Evolutionary conservation across 2,113 vertebrate genomes (phyloP).

Genomic region (Pampusana beccarii): DNA sequence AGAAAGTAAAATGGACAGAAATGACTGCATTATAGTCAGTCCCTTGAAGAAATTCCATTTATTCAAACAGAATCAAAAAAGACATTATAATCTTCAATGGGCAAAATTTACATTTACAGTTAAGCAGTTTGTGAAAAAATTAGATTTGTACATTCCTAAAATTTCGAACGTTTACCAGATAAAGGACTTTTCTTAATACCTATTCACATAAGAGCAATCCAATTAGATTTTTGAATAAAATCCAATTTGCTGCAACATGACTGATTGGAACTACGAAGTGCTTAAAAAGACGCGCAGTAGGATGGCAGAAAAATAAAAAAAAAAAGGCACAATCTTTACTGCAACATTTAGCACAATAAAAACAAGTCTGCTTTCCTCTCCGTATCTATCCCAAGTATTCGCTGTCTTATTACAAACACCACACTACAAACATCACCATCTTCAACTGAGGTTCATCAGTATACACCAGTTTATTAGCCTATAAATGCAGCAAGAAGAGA

Average conservation of each 20-base stretch:
- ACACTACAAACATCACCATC: background rate
- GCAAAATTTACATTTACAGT: background rate
- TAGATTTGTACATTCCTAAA: background rate
- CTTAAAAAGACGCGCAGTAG: background rate
- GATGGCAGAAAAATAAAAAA: background rate
- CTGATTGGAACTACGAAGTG: background rate
- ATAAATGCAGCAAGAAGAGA: slow-evolving; percentile 3
- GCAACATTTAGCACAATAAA: background rate
- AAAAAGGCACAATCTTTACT: background rate
- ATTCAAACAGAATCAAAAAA: background rate
- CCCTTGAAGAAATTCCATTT: background rate
- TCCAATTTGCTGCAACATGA: background rate
- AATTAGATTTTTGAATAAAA: slow-evolving; percentile 53
- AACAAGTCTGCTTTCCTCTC: background rate
- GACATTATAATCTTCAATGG: background rate
- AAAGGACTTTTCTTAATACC: background rate
- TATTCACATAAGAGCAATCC: background rate
- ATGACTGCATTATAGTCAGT: background rate
- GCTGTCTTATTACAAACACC: background rate
- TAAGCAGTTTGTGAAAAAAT: background rate
- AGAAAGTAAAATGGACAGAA: background rate
- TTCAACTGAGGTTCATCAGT: background rate
- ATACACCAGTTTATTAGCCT: background rate
- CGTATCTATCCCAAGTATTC: background rate
- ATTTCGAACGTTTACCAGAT: background rate